Conservation (phyloP, 2,888 invertebrate species). For the Stenolophus ochropezus region DNA sequence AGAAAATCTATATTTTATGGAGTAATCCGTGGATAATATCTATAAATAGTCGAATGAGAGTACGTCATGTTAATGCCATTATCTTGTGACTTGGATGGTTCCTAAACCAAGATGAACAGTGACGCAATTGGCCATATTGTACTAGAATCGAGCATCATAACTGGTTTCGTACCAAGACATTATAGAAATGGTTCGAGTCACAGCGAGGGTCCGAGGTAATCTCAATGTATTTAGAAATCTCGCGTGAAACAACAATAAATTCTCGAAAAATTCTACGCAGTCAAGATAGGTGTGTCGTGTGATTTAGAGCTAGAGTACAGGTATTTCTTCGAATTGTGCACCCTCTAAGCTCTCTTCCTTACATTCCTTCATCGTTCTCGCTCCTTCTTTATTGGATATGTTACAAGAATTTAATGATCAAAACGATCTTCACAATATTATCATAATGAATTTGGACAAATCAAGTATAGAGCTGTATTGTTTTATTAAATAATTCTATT, state of each 20-base stretch:
- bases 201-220: conserved; percentile 52
- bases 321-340: background rate
- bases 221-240: conserved; percentile 57
- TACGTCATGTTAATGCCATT: conserved; percentile 57
- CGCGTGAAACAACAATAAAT: conserved; percentile 52
- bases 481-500: too few species aligned
- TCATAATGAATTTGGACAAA: too few species aligned
- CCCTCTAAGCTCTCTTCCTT: background rate
- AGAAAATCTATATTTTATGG: conserved; percentile 31
- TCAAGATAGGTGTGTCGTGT: conserved; percentile 36
- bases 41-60: conserved; percentile 54
- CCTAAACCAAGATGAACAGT: conserved; percentile 44
- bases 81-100: conserved; percentile 47
- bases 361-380: background rate
- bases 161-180: conserved; percentile 49
- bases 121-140: conserved; percentile 53
- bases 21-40: conserved; percentile 41
- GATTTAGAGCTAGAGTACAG: conserved; percentile 35
- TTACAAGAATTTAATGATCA: background rate
- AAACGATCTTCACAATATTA: too few species aligned
- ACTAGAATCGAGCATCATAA: conserved; percentile 39
- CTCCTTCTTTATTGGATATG: background rate
- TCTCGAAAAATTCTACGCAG: conserved; percentile 49
- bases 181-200: conserved; percentile 49
- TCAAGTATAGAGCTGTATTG: too few species aligned